Percentiles rank a stretch among this genome's conserved stretches.
These are phyloP conservation scores for Boulengeromyrus knoepffleri DNA, from an alignment of 2,113 vertebrate genomes.

Conservation along the genomic window DNA sequence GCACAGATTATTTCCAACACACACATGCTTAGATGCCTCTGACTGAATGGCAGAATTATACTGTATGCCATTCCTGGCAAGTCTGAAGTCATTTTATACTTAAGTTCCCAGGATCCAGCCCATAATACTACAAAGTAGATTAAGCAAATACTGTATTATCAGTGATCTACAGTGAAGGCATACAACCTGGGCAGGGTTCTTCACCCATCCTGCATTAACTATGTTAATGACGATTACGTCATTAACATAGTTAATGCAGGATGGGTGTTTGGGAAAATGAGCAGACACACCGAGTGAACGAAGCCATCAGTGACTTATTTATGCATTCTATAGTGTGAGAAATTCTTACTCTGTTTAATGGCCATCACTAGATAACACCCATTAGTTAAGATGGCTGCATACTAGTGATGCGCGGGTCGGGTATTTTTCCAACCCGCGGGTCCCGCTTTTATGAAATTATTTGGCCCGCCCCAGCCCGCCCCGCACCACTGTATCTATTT, in stretches of 20 bases:
- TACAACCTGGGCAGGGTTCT: not conserved
- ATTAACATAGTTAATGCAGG: too few relatives aligned
- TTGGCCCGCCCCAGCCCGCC: too few relatives aligned
- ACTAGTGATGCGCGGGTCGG: too few relatives aligned
- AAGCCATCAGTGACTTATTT: not conserved
- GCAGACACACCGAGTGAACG: not conserved
- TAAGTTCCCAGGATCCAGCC: not conserved
- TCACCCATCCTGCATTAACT: not conserved
- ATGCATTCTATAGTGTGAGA: not conserved
- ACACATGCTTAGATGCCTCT: not conserved
- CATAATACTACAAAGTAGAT: not conserved
- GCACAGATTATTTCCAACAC: not conserved
- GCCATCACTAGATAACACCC: not conserved
- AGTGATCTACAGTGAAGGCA: not conserved
- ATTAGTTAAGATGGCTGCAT: not conserved
- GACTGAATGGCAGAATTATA: not conserved
- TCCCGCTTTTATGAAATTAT: too few relatives aligned
- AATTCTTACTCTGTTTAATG: not conserved
- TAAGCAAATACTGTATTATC: not conserved
- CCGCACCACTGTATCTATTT: too few relatives aligned
- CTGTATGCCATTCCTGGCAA: not conserved
- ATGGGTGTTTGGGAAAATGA: not conserved
- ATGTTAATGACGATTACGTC: not conserved
- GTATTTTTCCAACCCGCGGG: too few relatives aligned
- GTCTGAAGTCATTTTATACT: not conserved